Evolutionary conservation across 2,797 vertebrate species (phyloP), one percentile per base, ranked within the genome.

Genomic region (Acanthopagrus latus): DNA sequence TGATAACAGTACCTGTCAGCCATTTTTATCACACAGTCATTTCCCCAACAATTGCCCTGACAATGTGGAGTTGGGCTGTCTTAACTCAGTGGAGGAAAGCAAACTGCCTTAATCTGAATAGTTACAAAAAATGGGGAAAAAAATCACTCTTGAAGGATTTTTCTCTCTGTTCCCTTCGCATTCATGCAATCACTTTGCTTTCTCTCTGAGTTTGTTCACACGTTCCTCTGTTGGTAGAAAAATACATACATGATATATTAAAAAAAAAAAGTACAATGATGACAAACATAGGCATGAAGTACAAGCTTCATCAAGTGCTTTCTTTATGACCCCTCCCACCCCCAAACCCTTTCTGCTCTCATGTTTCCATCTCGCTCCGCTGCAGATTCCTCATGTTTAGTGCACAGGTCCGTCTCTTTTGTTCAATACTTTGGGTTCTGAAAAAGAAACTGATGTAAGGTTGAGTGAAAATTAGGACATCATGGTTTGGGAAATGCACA

Each of bases 1-100:
- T 65, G 81, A 87, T 93, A 94, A 94, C 92, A 94, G 94, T 94
- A 94, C 93, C 94, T 91, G 88, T 93, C 91, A 93, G 90, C 81
- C 85, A 81, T 90, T 86, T 92, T 87, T 64, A 90, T 82, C 89
- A 82, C 88, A 92, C 86, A 87, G 91, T 93, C 88, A 90, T 75
- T 85, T 83, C 77, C 81, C 71, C 62, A 72, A 81, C 74, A 80
- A 64, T 62, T 74, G 46, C 56, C 73, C 67, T 38, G 80, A 78
- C 83, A 38, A 55, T 14, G 52, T 63, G 27, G 27, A 69, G 82
- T 58, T 41, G 81, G 80, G 76, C 71, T 68, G 68, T 72, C 52
- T 80, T 75, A 13, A 41, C 70, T 77, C 82, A 38, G 3, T 59
- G 57, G 68, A 86, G 67, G 78, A 89, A 58, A 84, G 81, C 84